Evolutionary conservation across 2,888 invertebrate genomes (phyloP), one percentile per base, ranked within the genome.

Genomic region (Himalopsyche japonica): DNA sequence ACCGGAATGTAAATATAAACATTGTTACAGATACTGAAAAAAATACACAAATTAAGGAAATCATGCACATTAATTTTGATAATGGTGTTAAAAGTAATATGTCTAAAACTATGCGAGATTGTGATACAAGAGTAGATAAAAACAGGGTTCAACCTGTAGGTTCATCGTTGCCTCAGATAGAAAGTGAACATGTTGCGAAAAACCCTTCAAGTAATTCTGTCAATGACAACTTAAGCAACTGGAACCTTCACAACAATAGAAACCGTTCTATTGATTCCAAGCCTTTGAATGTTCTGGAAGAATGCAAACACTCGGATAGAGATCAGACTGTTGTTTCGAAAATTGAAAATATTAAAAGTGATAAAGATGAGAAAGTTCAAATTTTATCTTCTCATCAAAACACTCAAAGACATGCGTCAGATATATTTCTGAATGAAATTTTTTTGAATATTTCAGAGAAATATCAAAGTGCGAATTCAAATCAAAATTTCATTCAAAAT

Each of bases 1-100:
- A 89, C 47, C 85, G 89, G 27, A 86, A 89, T 24, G 86, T 89
- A 89, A 90, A 88, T 89, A 89, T 84, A 87, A 89, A 77, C 27
- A 24, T 30, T 48, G 76, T 76, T 76, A 43, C 24, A 37, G 47
- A 80, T 76, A 57, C 8, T 57, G 8, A 70, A 12, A 70, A 30
- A 20, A 57, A 57, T 24, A 57, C 24, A 27, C 8, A 15, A 27
- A 70, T 27, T 30, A 24, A 27, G 12, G 12, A 70, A 27, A 70
- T 30, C 70, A 30, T 10, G 30, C 70, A 20, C 70, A 70, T 30
- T 0, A 70, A 70, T 27, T 70, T 70, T 27, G 27, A 10, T 70
- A 15, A 27, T 8, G 70, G 30, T 2, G 30, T 30, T 12, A 70
- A 70, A 70, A 70, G 27, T 27, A 70, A 15, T 27, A 30, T 27